Conservation (phyloP, 2,888 invertebrate genomes). For the Ernsta delagoae region DNA sequence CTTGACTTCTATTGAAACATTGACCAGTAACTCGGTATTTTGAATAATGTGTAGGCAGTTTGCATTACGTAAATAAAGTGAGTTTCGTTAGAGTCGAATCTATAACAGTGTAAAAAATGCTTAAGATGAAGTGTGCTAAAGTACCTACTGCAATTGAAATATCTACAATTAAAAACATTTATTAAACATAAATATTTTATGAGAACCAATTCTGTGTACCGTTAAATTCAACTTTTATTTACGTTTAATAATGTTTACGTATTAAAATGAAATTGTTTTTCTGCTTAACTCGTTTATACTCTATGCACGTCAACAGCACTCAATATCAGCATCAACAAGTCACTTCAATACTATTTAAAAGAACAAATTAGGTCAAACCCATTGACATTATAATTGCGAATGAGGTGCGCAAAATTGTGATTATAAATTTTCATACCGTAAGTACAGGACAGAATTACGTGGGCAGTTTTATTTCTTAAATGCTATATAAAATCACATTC, state of each 20-base stretch:
- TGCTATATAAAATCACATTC: neutral
- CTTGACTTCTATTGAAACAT: slow-evolving; percentile 49
- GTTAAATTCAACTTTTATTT: neutral
- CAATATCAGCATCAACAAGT: slow-evolving; percentile 15
- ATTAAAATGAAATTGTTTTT: neutral
- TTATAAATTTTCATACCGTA: neutral
- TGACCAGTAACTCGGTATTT: slow-evolving; percentile 37
- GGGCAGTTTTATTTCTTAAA: neutral
- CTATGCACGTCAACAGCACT: slow-evolving; percentile 19
- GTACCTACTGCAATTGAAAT: neutral
- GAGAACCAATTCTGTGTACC: neutral
- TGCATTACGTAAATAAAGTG: neutral
- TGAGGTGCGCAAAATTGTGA: neutral
- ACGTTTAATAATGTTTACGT: slow-evolving; percentile 6
- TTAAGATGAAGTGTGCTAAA: neutral
- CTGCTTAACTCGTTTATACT: neutral
- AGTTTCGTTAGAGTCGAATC: too few relatives aligned
- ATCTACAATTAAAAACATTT: neutral
- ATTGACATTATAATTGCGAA: slow-evolving; percentile 9
- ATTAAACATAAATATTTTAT: neutral
- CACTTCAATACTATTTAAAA: slow-evolving; percentile 14
- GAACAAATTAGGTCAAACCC: slow-evolving; percentile 24
- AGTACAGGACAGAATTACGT: neutral
- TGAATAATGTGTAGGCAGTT: neutral
- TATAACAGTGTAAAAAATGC: neutral